Evolutionary conservation across 2,113 vertebrate species (phyloP), one percentile per base, ranked within the genome.

Genomic region (Limnothrissa miodon): DNA sequence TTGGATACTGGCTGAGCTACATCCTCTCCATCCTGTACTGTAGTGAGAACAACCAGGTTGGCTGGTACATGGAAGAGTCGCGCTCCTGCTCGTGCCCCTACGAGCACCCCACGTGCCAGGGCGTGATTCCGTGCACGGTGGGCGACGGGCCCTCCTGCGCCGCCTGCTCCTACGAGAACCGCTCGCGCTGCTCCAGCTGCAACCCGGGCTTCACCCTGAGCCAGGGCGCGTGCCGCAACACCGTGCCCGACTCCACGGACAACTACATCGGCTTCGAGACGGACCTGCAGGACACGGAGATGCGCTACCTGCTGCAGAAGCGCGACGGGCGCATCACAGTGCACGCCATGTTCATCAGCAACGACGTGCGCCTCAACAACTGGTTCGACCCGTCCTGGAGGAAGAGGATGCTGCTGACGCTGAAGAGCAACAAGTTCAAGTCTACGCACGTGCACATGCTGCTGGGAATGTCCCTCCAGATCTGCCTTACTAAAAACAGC

Each of bases 381-480:
- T 96, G 95, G 95, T 96, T 96, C n/a, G 95, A 96, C 87, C 95
- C 95, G 1, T 94, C 94, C 0, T 96, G 94, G 94, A 90, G 95
- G 83, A 95, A 96, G 88, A 91, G 95, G 86, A 96, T 95, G 95
- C 88, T 96, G 85, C 92, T 96, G 86, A 96, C 95, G 0, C 90
- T 96, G 81, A 96, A 95, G 84, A 96, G 95, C 88, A 96, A 96
- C 89, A 96, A 96, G 86, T 95, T 94, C 85, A 96, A 95, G 86
- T 94, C 95, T 39, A 96, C 91, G 86, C 94, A 94, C 13, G 94
- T 96, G 21, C 95, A 96, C 89, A 95, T 96, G 94, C 94, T 96
- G 21, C 86, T 95, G 82, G 95, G 95, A 78, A 93, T 96, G 90
- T 93, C 94, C 42, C 90, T 96, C 29, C 95, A 96, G 90, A 93